A percentile compares a stretch with the other conserved stretches of the same genome.
Conservation (phyloP, 1,140 invertebrate genomes). For the Ctenoplectra terminalis region DNA sequence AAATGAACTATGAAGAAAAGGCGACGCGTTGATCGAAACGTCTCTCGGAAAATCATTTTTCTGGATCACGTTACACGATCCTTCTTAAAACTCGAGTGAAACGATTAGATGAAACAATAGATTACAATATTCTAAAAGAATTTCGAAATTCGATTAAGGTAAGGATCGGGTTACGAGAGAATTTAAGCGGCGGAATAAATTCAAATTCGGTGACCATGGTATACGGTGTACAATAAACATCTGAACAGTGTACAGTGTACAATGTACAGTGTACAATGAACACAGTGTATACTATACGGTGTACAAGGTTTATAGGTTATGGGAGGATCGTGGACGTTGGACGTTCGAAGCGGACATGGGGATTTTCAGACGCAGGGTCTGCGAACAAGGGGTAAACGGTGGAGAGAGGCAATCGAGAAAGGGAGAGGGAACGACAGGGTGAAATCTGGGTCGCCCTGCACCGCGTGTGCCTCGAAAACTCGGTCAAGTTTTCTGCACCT, state of each 20-base stretch:
- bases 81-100: too few species aligned
- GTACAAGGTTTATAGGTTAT: constrained; percentile 59
- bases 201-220: constrained; percentile 31
- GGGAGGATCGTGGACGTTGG: constrained; percentile 27
- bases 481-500: constrained; percentile 81
- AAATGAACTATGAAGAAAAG: background rate
- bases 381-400: background rate
- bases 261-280: constrained; percentile 15
- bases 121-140: too few species aligned
- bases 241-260: too few species aligned
- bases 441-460: constrained; percentile 74
- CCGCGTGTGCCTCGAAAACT: constrained; percentile 75
- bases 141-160: background rate
- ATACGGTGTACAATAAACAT: too few species aligned
- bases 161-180: background rate
- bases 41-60: too few species aligned
- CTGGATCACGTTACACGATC: too few species aligned
- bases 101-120: too few species aligned
- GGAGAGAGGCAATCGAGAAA: background rate
- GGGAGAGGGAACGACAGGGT: constrained; percentile 2
- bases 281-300: background rate
- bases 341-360: constrained; percentile 18
- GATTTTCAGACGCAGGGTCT: constrained; percentile 10
- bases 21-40: background rate
- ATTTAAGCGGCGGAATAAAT: background rate